Conservation (phyloP, 2,113 vertebrate species). For the Henicopernis longicauda region DNA sequence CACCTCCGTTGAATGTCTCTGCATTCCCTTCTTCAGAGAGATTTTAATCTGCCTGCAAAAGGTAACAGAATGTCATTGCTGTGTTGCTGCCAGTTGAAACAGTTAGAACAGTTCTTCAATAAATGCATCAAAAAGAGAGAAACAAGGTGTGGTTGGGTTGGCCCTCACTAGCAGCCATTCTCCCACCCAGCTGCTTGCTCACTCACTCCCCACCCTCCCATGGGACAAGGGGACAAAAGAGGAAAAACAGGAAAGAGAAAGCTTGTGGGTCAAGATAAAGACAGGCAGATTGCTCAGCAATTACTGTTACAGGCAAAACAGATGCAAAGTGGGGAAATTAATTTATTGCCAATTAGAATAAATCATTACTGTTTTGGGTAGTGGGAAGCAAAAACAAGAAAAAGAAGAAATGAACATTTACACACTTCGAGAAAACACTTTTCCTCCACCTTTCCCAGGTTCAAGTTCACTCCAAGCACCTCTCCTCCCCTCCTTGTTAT, state of each 20-base stretch:
- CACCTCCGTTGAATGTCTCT: neutral
- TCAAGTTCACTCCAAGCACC: neutral
- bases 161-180: neutral
- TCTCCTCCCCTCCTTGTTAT: neutral
- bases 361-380: neutral
- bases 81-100: neutral
- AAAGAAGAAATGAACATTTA: neutral
- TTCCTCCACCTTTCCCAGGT: neutral
- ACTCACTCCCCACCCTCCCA: rapidly evolving
- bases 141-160: neutral
- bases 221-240: neutral
- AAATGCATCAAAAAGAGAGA: neutral
- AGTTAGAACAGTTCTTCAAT: neutral
- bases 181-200: neutral
- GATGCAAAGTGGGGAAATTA: neutral
- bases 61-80: neutral
- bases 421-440: neutral
- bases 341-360: neutral
- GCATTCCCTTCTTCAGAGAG: neutral
- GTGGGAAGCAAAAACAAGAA: neutral
- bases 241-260: neutral
- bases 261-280: neutral
- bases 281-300: neutral
- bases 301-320: neutral
- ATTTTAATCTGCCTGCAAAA: constrained; percentile 31